Evolutionary conservation across 2,797 vertebrate species (phyloP).

Genomic region (Onychomys leucogaster): DNA sequence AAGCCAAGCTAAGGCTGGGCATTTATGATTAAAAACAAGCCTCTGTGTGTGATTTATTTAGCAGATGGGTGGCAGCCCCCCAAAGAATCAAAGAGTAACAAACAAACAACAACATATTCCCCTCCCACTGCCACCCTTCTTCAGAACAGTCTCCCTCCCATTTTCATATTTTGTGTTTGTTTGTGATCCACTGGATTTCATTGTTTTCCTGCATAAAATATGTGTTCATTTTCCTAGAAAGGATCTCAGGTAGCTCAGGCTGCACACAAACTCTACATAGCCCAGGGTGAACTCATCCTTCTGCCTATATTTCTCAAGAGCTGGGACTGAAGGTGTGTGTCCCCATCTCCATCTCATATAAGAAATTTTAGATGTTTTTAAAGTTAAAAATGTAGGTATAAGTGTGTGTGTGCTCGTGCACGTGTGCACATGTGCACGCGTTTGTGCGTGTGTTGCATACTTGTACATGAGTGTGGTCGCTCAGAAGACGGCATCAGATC

Average conservation of each 20-base stretch:
- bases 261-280: neutral
- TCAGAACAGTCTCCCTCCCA: neutral
- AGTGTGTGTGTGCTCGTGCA: neutral
- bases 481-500: neutral
- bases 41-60: too few species aligned
- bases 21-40: too few species aligned
- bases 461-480: neutral
- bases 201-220: neutral
- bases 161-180: neutral
- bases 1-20: too few species aligned
- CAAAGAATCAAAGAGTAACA: too few species aligned
- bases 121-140: neutral
- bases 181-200: neutral
- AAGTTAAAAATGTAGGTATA: neutral
- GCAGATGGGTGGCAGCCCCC: too few species aligned
- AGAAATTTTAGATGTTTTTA: neutral
- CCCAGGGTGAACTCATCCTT: neutral
- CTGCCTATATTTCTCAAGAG: neutral
- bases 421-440: accelerated
- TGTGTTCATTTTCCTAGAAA: neutral
- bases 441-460: neutral
- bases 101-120: too few species aligned
- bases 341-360: neutral
- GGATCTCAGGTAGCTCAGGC: too few species aligned
- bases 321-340: neutral